A percentile compares a stretch with the other conserved stretches of the same genome.
These are phyloP conservation scores for Lysiphlebus fabarum DNA, from an alignment of 1,140 invertebrate species.

Conservation along the genomic window DNA sequence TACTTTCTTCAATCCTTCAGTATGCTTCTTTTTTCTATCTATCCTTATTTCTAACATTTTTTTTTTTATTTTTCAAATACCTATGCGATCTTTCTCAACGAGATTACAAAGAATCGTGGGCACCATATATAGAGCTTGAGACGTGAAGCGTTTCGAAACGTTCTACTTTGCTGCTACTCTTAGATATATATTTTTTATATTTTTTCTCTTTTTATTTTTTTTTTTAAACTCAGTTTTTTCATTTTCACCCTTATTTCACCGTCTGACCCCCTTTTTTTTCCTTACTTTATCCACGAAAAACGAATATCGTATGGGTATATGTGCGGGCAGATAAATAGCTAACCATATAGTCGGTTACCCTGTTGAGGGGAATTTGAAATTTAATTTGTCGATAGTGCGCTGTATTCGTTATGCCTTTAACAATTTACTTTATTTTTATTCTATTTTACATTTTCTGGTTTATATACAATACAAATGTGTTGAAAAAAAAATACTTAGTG, in stretches of 20 bases:
- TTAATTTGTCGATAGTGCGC: constrained; percentile 27
- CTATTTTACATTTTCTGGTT: neutral
- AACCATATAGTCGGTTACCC: neutral
- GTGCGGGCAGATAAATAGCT: constrained; percentile 23
- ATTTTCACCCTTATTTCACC: too few relatives aligned
- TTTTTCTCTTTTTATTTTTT: neutral
- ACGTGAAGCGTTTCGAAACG: constrained; percentile 41
- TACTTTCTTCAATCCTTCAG: too few relatives aligned
- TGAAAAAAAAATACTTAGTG: neutral
- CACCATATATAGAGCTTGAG: constrained; percentile 27
- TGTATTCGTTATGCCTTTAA: neutral
- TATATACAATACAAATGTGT: neutral
- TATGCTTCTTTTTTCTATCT: neutral
- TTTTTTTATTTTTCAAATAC: constrained; percentile 17
- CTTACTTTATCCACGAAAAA: too few relatives aligned
- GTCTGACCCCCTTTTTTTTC: too few relatives aligned
- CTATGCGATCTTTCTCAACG: constrained; percentile 34
- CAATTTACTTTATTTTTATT: neutral
- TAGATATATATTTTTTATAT: neutral
- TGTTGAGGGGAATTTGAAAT: constrained; percentile 22
- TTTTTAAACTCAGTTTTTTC: too few relatives aligned
- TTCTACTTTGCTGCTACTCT: constrained; percentile 27
- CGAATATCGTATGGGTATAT: too few relatives aligned
- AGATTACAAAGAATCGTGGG: constrained; percentile 41
- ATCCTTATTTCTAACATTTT: constrained; percentile 11